Percentiles rank a stretch among this genome's conserved stretches.
These are phyloP conservation scores for Eospalax fontanierii DNA, from an alignment of 2,797 vertebrate genomes.

Conservation along the genomic window DNA sequence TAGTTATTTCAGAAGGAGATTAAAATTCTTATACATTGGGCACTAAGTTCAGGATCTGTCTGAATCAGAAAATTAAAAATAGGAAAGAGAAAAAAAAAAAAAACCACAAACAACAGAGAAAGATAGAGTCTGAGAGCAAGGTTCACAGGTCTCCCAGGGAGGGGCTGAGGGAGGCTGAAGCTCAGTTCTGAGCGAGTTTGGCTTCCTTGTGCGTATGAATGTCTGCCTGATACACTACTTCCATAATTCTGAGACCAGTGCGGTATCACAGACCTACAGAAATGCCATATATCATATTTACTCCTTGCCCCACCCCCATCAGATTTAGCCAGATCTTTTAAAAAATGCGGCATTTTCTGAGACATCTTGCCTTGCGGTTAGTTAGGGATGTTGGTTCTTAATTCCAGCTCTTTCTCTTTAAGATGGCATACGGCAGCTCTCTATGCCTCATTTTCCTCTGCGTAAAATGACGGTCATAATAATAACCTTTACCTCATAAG, in stretches of 20 bases:
- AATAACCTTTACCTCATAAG: conserved; percentile 25
- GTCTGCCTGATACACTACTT: conserved; percentile 19
- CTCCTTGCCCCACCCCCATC: background rate
- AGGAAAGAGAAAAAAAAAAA: background rate
- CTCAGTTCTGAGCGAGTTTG: background rate
- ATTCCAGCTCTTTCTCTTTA: background rate
- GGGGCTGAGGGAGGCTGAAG: background rate
- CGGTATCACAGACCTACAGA: conserved; percentile 32
- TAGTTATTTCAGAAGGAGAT: conserved; percentile 21
- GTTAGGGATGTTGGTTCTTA: conserved; percentile 44
- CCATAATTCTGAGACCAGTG: background rate
- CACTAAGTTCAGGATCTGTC: conserved; percentile 10
- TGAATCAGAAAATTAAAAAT: conserved; percentile 69
- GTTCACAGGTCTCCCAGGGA: background rate
- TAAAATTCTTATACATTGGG: conserved; percentile 22
- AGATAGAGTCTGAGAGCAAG: background rate
- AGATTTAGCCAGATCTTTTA: conserved; percentile 59
- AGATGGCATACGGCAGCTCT: background rate
- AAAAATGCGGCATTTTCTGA: conserved; percentile 61
- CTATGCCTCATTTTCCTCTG: conserved; percentile 51
- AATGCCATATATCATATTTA: conserved; percentile 42
- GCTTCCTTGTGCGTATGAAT: background rate
- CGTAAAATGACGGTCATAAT: conserved; percentile 26
- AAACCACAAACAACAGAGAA: background rate
- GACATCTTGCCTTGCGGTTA: conserved; percentile 20